These are phyloP conservation scores for Epicampocera succincta DNA, from an alignment of 2,888 invertebrate genomes.

Conservation along the genomic window DNA sequence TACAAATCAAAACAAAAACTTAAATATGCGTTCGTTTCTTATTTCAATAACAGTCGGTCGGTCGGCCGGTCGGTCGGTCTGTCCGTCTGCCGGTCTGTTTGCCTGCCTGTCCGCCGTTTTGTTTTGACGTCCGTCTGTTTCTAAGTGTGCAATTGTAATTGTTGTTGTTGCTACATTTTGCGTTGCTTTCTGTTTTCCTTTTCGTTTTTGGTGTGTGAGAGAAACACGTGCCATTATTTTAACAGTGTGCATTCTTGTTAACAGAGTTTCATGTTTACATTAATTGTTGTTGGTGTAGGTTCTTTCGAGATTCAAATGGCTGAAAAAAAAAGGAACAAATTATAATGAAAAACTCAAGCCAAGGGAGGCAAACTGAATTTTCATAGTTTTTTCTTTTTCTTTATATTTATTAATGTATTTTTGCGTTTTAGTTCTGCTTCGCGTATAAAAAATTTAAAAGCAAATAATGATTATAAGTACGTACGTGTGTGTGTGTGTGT, in stretches of 20 bases:
- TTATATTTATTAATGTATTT: slow-evolving; percentile 11
- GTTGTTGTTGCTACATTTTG: slow-evolving; percentile 24
- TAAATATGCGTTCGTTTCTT: slow-evolving; percentile 47
- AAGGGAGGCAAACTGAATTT: slow-evolving; percentile 34
- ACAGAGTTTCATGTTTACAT: slow-evolving; percentile 67
- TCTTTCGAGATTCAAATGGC: slow-evolving; percentile 39
- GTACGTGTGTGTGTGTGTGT: too few species aligned
- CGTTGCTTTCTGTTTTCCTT: background rate
- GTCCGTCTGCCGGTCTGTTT: background rate
- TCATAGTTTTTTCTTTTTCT: slow-evolving; percentile 33
- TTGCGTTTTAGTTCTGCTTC: slow-evolving; percentile 41
- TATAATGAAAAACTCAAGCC: background rate
- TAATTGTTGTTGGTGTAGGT: slow-evolving; percentile 73
- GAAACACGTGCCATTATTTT: slow-evolving; percentile 69
- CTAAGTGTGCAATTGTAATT: slow-evolving; percentile 26
- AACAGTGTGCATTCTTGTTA: slow-evolving; percentile 52
- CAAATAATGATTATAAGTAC: slow-evolving; percentile 74
- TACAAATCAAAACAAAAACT: slow-evolving; percentile 67
- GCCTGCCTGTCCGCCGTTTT: background rate
- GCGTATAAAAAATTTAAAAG: slow-evolving; percentile 73
- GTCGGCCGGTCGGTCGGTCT: background rate
- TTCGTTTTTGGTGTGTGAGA: slow-evolving; percentile 59
- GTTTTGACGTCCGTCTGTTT: slow-evolving; percentile 4
- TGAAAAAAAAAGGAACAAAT: slow-evolving; percentile 1
- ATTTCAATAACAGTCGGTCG: slow-evolving; percentile 25